These are phyloP conservation scores for Chloroclysta siterata DNA, from an alignment of 2,888 invertebrate species.

Conservation along the genomic window DNA sequence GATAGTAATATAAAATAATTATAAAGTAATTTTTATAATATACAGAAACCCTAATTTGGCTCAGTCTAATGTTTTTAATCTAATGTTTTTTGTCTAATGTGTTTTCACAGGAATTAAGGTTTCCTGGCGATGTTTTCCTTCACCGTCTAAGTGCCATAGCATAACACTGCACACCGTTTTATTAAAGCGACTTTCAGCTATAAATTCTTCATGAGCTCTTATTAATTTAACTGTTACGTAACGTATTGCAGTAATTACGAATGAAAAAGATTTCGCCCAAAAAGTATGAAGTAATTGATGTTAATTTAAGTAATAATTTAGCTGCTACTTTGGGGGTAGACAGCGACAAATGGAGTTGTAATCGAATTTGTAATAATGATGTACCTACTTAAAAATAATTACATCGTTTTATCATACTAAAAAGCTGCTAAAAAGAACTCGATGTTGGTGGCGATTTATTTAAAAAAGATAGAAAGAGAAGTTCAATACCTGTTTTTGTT, in stretches of 20 bases:
- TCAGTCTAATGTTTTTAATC: too few species aligned
- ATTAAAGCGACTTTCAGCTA: slow-evolving; percentile 10
- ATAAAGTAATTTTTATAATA: too few species aligned
- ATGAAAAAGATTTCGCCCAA: slow-evolving; percentile 14
- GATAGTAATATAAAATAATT: too few species aligned
- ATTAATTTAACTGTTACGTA: slow-evolving; percentile 14
- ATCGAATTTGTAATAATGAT: slow-evolving; percentile 17
- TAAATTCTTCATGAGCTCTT: slow-evolving; percentile 10
- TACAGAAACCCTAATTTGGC: too few species aligned
- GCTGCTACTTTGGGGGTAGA: slow-evolving; percentile 24
- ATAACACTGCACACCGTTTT: not conserved
- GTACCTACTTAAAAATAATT: slow-evolving; percentile 7
- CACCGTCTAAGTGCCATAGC: too few species aligned
- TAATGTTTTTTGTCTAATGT: too few species aligned
- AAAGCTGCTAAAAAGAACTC: not conserved
- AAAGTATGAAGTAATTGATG: slow-evolving; percentile 17
- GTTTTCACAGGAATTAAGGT: too few species aligned
- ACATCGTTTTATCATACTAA: not conserved
- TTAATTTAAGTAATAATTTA: slow-evolving; percentile 24
- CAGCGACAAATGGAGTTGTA: slow-evolving; percentile 18
- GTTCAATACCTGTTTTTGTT: too few species aligned
- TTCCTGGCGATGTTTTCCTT: too few species aligned
- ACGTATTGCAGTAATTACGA: slow-evolving; percentile 10
- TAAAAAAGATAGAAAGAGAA: too few species aligned
- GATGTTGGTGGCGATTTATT: too few species aligned